Base-by-base conservation (phyloP, 2,888 invertebrate species). In the Craniophora ligustri region DNA sequence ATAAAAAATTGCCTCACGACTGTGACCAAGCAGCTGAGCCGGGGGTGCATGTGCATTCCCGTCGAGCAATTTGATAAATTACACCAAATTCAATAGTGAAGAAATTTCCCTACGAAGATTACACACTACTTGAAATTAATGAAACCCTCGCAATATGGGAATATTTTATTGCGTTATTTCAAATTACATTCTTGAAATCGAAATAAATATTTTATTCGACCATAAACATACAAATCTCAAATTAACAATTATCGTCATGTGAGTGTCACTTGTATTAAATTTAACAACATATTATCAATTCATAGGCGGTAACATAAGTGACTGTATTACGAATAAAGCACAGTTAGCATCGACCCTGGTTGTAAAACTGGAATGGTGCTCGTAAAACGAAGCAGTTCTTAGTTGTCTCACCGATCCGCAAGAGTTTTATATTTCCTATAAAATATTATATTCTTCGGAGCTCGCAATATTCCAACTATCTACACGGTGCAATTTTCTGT, bases 51-150 rank as follows among this genome's bases (percentile, higher is more conserved):
- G 88, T 91, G 91, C 89, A 89, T 82, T 82, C 74, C 70, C 76
- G 67, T 61, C 69, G 67, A 73, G 81, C 86, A 86, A 89, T 90
- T 91, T 91, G 87, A 90, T 91, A 89, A 91, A 92, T 92, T 91
- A 90, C 86, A 84, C 86, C 78, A 72, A 85, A 88, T 87, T 80
- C 82, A 77, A 80, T n/a, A 77, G 78, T 85, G 85, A 88, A 86
- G 85, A 86, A 86, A 88, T 84, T 84, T 71, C 83, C 79, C 78
- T 78, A 71, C 72, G 72, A 67, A 82, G 81, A 86, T 86, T 84
- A 82, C 81, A 69, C n/a, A n/a, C n/a, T 57, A 57, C 75, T 61
- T 62, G 57, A 56, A 55, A 53, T 61, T 58, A 76, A 78, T 73
- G 68, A 71, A 71, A 63, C 48, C 30, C 42, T 41, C 26, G 50